phyloP scores from a whole-genome alignment of 2,797 vertebrate species.

The Argentina silus region DNA sequence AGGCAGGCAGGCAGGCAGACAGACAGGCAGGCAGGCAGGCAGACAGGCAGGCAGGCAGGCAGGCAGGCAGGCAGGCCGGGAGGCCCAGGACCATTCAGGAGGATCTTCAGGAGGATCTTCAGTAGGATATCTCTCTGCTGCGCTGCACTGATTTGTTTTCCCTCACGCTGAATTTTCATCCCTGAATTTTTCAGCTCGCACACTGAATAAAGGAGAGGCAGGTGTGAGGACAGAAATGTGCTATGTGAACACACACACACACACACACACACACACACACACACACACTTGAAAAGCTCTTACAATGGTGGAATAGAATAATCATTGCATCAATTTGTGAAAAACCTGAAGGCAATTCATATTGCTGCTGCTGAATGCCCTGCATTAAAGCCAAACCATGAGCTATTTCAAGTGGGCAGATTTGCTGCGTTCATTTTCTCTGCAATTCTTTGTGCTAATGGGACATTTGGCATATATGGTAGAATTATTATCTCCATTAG shows the following conservation, averaged over 20 bases:
- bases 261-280: not conserved
- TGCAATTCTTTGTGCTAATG: constrained; percentile 36
- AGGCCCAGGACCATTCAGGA: not conserved
- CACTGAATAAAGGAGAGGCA: constrained; percentile 11
- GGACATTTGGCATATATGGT: constrained; percentile 54
- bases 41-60: no score
- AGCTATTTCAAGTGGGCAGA: not conserved
- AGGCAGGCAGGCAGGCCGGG: no score
- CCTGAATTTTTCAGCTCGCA: not conserved
- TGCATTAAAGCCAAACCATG: not conserved
- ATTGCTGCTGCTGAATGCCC: not conserved
- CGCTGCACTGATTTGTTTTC: constrained; percentile 4
- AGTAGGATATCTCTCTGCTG: constrained; percentile 8
- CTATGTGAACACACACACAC: not conserved
- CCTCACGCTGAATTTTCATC: constrained; percentile 8
- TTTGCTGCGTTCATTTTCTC: constrained; percentile 12
- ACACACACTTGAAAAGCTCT: not conserved
- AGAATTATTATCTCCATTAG: constrained; percentile 38
- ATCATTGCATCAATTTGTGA: constrained; percentile 1
- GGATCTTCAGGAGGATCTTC: no score
- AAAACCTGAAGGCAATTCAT: not conserved
- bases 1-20: no score
- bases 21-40: no score
- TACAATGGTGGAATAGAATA: constrained; percentile 8
- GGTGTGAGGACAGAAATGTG: not conserved